Conservation (phyloP, 2,888 invertebrate species). For the Urechis unicinctus region DNA sequence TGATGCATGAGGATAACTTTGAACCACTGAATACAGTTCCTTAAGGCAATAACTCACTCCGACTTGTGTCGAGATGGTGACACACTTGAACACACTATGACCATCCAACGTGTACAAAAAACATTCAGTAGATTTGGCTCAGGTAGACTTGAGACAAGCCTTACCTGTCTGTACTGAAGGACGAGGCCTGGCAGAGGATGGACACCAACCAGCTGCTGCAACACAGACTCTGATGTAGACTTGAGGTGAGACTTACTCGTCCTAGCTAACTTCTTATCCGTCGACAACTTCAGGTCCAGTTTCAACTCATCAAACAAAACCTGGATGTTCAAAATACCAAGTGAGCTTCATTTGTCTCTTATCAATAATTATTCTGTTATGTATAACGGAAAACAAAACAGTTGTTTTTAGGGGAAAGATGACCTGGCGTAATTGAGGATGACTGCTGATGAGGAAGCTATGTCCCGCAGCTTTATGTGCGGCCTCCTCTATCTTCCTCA, state of each 20-base stretch:
- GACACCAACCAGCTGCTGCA: conserved; percentile 27
- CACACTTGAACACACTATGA: too few relatives aligned
- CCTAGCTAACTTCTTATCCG: conserved; percentile 26
- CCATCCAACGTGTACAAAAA: too few relatives aligned
- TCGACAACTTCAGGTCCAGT: conserved; percentile 31
- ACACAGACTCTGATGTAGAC: conserved; percentile 40
- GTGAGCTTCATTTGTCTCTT: too few relatives aligned
- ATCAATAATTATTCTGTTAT: too few relatives aligned
- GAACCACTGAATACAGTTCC: too few relatives aligned
- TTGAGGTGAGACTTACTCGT: conserved; percentile 33
- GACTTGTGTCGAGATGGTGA: too few relatives aligned
- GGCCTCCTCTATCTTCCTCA: conserved; percentile 26
- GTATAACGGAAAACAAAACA: too few relatives aligned
- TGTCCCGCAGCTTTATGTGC: conserved; percentile 30
- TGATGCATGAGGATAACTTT: too few relatives aligned
- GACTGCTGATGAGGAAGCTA: conserved; percentile 32
- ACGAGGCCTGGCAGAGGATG: conserved; percentile 41
- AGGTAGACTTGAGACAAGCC: too few relatives aligned
- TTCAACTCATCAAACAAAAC: conserved; percentile 39
- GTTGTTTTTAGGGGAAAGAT: too few relatives aligned
- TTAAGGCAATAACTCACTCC: too few relatives aligned
- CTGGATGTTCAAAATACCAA: conserved; percentile 17
- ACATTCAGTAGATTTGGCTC: too few relatives aligned
- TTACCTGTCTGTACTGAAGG: conserved; percentile 44
- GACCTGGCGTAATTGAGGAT: conserved; percentile 39